Evolutionary conservation across 2,888 invertebrate species (phyloP), one percentile per base, ranked within the genome.

Genomic region (Ormyrus labotus): DNA sequence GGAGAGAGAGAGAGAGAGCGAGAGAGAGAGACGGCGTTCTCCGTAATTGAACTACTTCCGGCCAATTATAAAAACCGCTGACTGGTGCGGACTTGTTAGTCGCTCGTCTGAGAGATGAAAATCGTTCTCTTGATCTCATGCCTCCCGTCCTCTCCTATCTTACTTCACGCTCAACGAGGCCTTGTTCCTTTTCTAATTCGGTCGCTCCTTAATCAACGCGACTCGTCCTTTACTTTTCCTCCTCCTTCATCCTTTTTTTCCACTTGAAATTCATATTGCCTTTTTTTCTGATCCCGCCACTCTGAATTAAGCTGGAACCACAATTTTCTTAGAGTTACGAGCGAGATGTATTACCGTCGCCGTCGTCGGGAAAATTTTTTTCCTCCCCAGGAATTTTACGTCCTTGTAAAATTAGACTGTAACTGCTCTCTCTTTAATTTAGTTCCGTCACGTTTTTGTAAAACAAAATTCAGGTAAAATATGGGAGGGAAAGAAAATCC

Each of bases 21-120:
- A 58, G 19, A 6, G 50, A 70, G 48, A 57, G 34, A 48, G 64
- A 74, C 65, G 64, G 57, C 64, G 63, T 71, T 60, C 68, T 57
- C 58, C 65, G 77, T 78, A 81, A 81, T 81, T 78, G 78, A 78
- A 78, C 81, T 78, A 81, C 78, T 87, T 86, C 85, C 85, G 86
- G 86, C 86, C 86, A 87, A 88, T 88, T 87, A 87, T 86, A 87
- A 88, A 86, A 88, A 86, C 84, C 85, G 87, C 87, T 87, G 87
- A 88, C 86, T 86, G 73, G 82, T 81, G 81, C 60, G 78, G 82
- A 84, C 83, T 86, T 83, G 84, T 84, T 87, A 87, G 84, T 83
- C 82, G 79, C 78, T 78, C 78, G 72, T 82, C 74, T 78, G 78
- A 82, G 65, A 83, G 85, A 85, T 82, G 83, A 83, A 84, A 84